Evolutionary conservation across 2,888 invertebrate genomes (phyloP).

Genomic region (Germaria angustata): DNA sequence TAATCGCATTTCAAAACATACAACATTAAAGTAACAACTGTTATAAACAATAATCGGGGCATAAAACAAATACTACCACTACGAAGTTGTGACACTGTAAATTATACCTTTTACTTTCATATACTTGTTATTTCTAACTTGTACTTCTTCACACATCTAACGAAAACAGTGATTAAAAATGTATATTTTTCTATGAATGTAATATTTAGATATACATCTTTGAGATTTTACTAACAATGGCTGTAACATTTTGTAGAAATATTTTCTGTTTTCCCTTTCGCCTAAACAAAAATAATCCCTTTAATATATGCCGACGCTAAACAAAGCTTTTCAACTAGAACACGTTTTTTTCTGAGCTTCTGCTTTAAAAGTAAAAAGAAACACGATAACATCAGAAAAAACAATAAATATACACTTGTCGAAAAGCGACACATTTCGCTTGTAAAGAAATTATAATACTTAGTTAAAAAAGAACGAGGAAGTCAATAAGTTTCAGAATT

Average conservation of each 20-base stretch:
- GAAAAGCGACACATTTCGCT: too few species aligned
- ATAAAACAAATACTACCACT: slow-evolving; percentile 41
- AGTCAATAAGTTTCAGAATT: too few species aligned
- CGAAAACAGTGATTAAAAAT: slow-evolving; percentile 23
- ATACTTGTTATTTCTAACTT: slow-evolving; percentile 6
- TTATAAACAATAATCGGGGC: too few species aligned
- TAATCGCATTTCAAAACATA: too few species aligned
- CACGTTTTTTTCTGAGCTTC: not conserved
- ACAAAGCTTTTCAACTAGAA: not conserved
- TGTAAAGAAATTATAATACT: too few species aligned
- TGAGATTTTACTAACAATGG: slow-evolving; percentile 50
- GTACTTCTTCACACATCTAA: not conserved
- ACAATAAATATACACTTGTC: too few species aligned
- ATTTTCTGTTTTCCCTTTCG: too few species aligned
- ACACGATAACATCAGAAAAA: not conserved
- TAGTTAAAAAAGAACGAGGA: too few species aligned
- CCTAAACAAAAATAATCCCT: slow-evolving; percentile 16
- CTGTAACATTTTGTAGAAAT: slow-evolving; percentile 30
- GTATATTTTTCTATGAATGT: not conserved
- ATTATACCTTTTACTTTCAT: slow-evolving; percentile 21
- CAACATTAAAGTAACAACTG: too few species aligned
- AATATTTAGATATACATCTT: slow-evolving; percentile 22
- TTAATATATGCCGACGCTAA: slow-evolving; percentile 26
- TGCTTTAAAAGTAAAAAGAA: not conserved
- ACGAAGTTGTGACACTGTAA: slow-evolving; percentile 51